Evolutionary conservation across 1,140 invertebrate genomes (phyloP).

Genomic region (Leguminivora glycinivorella): DNA sequence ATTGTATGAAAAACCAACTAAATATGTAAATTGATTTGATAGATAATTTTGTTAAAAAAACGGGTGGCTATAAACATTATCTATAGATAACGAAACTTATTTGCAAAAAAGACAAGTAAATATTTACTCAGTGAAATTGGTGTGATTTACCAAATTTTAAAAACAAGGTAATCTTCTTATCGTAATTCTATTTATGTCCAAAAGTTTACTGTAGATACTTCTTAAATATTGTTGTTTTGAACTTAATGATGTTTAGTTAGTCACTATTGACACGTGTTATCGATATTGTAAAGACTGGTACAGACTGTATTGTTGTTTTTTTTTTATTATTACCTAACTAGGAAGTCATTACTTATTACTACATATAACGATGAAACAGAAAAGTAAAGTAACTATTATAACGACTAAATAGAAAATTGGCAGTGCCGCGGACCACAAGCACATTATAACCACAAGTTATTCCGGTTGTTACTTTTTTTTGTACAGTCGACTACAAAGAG

Average conservation of each 20-base stretch:
- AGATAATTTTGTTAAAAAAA: too few species aligned
- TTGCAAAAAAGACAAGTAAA: not conserved
- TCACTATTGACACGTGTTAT: constrained; percentile 71
- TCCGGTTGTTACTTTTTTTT: too few species aligned
- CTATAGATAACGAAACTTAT: too few species aligned
- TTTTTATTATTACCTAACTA: not conserved
- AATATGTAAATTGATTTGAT: too few species aligned
- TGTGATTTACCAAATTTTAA: not conserved
- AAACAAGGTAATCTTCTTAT: constrained; percentile 46
- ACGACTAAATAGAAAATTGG: too few species aligned
- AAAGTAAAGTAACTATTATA: too few species aligned
- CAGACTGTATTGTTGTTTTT: not conserved
- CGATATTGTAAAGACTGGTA: constrained; percentile 29
- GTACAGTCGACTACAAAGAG: too few species aligned
- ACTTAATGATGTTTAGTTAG: constrained; percentile 66
- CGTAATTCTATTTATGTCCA: constrained; percentile 70
- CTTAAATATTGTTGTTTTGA: constrained; percentile 72
- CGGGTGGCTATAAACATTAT: too few species aligned
- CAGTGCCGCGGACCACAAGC: too few species aligned
- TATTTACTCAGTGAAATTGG: not conserved
- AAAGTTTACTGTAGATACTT: constrained; percentile 54
- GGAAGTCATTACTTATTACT: too few species aligned
- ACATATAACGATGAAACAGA: too few species aligned
- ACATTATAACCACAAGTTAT: too few species aligned
- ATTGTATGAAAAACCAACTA: not conserved